A percentile compares a stretch with the other conserved stretches of the same genome.
These are phyloP conservation scores for Didymodactylos carnosus DNA, from an alignment of 2,888 invertebrate genomes.

Conservation along the genomic window DNA sequence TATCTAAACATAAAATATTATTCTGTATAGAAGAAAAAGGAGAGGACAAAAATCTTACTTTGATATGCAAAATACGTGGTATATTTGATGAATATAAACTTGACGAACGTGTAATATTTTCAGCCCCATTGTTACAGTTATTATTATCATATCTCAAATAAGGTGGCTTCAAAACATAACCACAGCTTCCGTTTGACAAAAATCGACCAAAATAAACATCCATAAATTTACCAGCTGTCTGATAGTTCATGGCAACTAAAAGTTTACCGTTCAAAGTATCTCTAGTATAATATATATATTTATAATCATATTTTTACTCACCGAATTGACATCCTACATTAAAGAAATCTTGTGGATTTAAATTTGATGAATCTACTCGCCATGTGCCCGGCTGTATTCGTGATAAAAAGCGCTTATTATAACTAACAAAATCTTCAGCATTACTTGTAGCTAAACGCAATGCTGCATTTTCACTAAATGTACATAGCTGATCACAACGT, in stretches of 20 bases:
- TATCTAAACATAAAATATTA: neutral
- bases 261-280: neutral
- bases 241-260: slow-evolving; percentile 41
- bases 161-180: slow-evolving; percentile 42
- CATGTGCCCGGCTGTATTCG: neutral
- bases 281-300: neutral
- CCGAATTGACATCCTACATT: slow-evolving; percentile 42
- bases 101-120: neutral
- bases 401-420: neutral
- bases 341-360: slow-evolving; percentile 42
- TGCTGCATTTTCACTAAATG: neutral
- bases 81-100: neutral
- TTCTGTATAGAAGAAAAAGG: neutral
- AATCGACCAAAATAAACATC: slow-evolving; percentile 44
- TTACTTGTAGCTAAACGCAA: neutral
- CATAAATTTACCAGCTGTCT: slow-evolving; percentile 44
- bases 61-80: neutral
- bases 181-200: slow-evolving; percentile 42
- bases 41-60: neutral
- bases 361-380: slow-evolving; percentile 40
- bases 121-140: neutral
- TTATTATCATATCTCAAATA: slow-evolving; percentile 42
- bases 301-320: slow-evolving; percentile 19
- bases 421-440: neutral
- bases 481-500: neutral